Evolutionary conservation across 2,797 vertebrate species (phyloP).

Genomic region (Buceros bicornis): DNA sequence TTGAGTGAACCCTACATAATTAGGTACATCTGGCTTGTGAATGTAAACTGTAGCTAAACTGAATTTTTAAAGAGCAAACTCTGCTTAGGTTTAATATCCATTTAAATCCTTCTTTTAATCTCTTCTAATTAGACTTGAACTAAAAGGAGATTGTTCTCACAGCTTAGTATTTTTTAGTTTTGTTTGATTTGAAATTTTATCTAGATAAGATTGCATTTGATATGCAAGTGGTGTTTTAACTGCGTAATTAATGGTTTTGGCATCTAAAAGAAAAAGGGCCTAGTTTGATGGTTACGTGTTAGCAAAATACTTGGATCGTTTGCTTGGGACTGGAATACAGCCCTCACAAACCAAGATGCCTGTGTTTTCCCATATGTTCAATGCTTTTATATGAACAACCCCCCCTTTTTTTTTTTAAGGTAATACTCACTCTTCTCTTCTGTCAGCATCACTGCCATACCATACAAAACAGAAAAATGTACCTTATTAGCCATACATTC

Average conservation of each 20-base stretch:
- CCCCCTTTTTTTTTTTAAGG: not conserved
- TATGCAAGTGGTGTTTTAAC: not conserved
- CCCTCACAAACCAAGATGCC: not conserved
- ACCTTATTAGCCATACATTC: not conserved
- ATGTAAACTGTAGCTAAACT: conserved; percentile 7
- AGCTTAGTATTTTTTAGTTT: not conserved
- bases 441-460: not conserved
- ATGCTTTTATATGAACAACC: not conserved
- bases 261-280: not conserved
- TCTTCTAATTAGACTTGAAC: conserved; percentile 13
- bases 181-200: not conserved
- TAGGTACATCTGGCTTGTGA: not conserved
- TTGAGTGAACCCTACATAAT: not conserved
- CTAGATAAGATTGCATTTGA: not conserved
- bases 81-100: conserved; percentile 6
- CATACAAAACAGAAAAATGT: not conserved
- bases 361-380: not conserved
- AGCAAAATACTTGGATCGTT: not conserved
- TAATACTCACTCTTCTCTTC: not conserved
- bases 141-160: not conserved
- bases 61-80: not conserved
- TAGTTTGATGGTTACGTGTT: not conserved
- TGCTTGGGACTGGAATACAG: not conserved
- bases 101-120: conserved; percentile 16
- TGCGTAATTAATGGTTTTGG: conserved; percentile 1